Evolutionary conservation across 2,797 vertebrate species (phyloP), one percentile per base, ranked within the genome.

Genomic region (Hozukius guyotensis): DNA sequence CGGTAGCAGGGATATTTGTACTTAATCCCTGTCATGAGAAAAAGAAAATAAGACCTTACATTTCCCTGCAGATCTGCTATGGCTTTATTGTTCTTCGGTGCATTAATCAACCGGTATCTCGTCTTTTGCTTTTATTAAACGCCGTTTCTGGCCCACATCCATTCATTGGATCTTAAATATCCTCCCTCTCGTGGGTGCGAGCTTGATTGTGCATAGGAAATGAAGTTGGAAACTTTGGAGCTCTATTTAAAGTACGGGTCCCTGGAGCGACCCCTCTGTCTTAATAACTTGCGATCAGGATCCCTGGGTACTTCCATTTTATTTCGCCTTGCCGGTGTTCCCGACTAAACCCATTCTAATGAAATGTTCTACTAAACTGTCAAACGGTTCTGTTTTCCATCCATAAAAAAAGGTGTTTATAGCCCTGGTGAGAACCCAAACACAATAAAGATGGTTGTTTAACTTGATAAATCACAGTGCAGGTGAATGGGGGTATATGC

Each of bases 121-220:
- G 67, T 88, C 88, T 83, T 91, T 88, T 84, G 81, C 82, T 92
- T 88, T 93, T 93, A 94, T 94, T 96, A 96, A 96, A 96, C 93
- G 90, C 92, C 87, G 75, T 96, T 96, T 93, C 93, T 90, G 92
- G 94, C 92, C 92, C 88, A 93, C 93, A 94, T 96, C 89, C 93
- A 84, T 96, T 97, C 93, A 92, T 94, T 93, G 96, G 93, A 96
- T 96, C 95, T 96, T 93, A 95, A 96, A 96, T 96, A 94, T 87
- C 83, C 70, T 75, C 92, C 86, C 88, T 95, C 95, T 96, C 93
- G 42, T 88, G 96, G 96, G 94, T 92, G 88, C 71, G 83, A 92
- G 95, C 89, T 96, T 97, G 97, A 97, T 96, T 97, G 96, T 96
- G 97, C 94, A 94, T 96, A 92, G 93, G 88, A 97, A 97, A 98